A percentile compares a stretch with the other conserved stretches of the same genome.
Conservation (phyloP, 2,888 invertebrate genomes). For the Melieria picta region DNA sequence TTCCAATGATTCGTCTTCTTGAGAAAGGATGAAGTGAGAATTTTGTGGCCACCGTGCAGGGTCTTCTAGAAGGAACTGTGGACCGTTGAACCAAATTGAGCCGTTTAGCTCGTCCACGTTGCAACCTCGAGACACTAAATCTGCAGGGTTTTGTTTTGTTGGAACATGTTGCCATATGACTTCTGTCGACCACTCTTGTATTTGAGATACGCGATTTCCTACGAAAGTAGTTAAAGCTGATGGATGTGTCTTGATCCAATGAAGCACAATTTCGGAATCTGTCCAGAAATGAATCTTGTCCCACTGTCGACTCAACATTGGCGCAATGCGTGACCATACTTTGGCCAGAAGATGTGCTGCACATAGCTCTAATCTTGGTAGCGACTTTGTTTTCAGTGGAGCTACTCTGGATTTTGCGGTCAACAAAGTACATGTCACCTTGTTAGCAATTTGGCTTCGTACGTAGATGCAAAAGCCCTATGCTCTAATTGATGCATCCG, state of each 20-base stretch:
- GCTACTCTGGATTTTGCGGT: slow-evolving; percentile 37
- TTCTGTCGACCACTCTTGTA: slow-evolving; percentile 8
- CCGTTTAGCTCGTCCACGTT: too few relatives aligned
- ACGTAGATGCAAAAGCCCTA: slow-evolving; percentile 25
- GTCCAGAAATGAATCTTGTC: too few relatives aligned
- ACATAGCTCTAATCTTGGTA: slow-evolving; percentile 33
- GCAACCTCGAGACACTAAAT: too few relatives aligned
- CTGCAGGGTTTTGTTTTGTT: neutral
- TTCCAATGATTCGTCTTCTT: slow-evolving; percentile 15
- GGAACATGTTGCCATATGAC: slow-evolving; percentile 1
- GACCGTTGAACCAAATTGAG: too few relatives aligned
- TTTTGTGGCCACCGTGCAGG: neutral
- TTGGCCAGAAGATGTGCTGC: slow-evolving; percentile 28
- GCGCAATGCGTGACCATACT: too few relatives aligned
- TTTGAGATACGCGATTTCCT: slow-evolving; percentile 27
- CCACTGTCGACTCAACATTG: too few relatives aligned
- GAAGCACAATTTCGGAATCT: slow-evolving; percentile 20
- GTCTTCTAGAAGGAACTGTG: too few relatives aligned
- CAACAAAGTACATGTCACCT: slow-evolving; percentile 15
- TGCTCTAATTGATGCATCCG: too few relatives aligned
- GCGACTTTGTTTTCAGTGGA: slow-evolving; percentile 32
- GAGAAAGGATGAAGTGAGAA: slow-evolving; percentile 15
- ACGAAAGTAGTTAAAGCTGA: slow-evolving; percentile 19
- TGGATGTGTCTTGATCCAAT: slow-evolving; percentile 32
- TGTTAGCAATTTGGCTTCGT: neutral